Conservation (phyloP, 2,113 vertebrate species). For the Phyllopteryx taeniolatus region DNA sequence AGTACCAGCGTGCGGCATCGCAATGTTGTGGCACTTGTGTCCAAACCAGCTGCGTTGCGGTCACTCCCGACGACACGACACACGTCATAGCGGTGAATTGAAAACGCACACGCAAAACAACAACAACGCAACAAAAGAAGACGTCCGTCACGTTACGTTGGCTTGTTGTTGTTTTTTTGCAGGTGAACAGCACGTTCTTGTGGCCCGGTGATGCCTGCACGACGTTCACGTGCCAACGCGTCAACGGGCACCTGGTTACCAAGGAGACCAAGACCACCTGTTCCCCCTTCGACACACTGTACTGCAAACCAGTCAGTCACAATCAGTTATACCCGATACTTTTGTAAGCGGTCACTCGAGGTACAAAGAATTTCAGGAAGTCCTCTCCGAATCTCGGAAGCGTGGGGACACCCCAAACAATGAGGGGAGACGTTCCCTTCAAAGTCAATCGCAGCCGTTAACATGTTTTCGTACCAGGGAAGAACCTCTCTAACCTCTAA, state of each 20-base stretch:
- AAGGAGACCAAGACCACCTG: constrained; percentile 63
- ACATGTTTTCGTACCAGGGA: too few relatives aligned
- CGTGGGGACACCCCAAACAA: too few relatives aligned
- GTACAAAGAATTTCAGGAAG: too few relatives aligned
- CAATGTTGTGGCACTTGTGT: constrained; percentile 83
- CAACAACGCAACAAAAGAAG: too few relatives aligned
- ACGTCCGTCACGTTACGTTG: background rate
- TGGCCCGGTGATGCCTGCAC: constrained; percentile 71
- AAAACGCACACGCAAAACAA: background rate
- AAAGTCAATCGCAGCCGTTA: too few relatives aligned
- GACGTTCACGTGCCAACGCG: constrained; percentile 73
- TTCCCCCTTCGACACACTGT: constrained; percentile 53
- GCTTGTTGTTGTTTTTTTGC: background rate
- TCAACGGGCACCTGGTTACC: constrained; percentile 48
- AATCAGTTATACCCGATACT: too few relatives aligned
- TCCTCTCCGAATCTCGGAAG: too few relatives aligned
- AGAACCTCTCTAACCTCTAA: too few relatives aligned
- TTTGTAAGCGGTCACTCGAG: too few relatives aligned
- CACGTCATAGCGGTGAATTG: constrained; percentile 55
- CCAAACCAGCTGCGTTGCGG: constrained; percentile 67
- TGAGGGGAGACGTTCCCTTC: too few relatives aligned
- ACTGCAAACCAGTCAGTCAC: constrained; percentile 78
- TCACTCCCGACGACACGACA: constrained; percentile 43
- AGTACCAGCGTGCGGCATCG: constrained; percentile 47
- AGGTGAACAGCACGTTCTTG: constrained; percentile 72